Evolutionary conservation across 2,888 invertebrate species (phyloP).

Genomic region (Pristionchus arcanus): DNA sequence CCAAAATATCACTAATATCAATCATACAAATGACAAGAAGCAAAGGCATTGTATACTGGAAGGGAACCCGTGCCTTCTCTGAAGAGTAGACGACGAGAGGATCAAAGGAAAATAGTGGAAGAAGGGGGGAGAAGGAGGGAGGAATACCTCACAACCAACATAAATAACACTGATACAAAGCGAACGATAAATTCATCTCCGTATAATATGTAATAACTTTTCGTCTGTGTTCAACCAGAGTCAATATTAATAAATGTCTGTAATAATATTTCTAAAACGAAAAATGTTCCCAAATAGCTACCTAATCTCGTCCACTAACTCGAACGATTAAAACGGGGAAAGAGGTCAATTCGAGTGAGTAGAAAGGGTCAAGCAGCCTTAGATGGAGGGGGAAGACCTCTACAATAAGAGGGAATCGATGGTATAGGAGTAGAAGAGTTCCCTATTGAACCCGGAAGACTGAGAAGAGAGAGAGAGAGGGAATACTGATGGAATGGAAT

Average conservation of each 20-base stretch:
- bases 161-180: constrained; percentile 50
- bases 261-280: constrained; percentile 48
- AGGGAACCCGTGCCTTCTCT: constrained; percentile 36
- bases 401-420: constrained; percentile 23
- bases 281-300: constrained; percentile 36
- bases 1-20: constrained; percentile 27
- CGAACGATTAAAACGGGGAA: constrained; percentile 20
- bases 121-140: not conserved
- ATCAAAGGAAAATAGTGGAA: not conserved
- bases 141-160: not conserved
- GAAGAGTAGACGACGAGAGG: constrained; percentile 48
- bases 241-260: constrained; percentile 44
- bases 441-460: constrained; percentile 53
- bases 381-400: constrained; percentile 1
- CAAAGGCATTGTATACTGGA: constrained; percentile 50
- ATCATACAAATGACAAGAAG: constrained; percentile 41
- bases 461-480: not conserved
- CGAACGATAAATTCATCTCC: constrained; percentile 54
- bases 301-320: constrained; percentile 3
- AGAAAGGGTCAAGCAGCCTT: not conserved
- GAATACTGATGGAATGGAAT: constrained; percentile 4
- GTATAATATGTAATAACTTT: constrained; percentile 53
- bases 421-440: constrained; percentile 51
- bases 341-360: not conserved
- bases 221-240: constrained; percentile 52